A percentile compares a stretch with the other conserved stretches of the same genome.
Conservation (phyloP, 1,140 invertebrate genomes). For the Parasteatoda tepidariorum region DNA sequence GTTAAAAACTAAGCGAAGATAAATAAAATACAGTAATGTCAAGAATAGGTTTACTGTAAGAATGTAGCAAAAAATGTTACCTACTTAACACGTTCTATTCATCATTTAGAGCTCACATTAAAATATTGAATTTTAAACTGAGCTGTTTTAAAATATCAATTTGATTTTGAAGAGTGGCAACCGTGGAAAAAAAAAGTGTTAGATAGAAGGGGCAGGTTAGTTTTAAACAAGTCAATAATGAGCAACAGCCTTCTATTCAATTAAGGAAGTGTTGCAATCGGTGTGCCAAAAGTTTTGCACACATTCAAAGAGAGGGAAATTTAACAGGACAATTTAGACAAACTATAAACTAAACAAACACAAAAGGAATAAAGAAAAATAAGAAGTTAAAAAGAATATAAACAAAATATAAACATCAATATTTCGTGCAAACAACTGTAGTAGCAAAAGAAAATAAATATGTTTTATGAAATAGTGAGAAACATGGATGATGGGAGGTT, state of each 20-base stretch:
- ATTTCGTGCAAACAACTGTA: constrained; percentile 32
- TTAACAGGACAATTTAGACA: constrained; percentile 57
- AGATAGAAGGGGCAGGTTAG: constrained; percentile 12
- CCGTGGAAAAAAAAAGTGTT: constrained; percentile 21
- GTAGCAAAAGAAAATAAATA: neutral
- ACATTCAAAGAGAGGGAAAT: constrained; percentile 10
- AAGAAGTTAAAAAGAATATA: constrained; percentile 20
- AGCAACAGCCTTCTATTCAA: constrained; percentile 58
- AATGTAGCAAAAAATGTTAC: too few relatives aligned
- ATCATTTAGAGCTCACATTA: too few relatives aligned
- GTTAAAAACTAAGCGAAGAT: too few relatives aligned
- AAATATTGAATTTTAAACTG: too few relatives aligned
- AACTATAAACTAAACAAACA: constrained; percentile 46
- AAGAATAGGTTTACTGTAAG: too few relatives aligned
- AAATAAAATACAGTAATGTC: too few relatives aligned
- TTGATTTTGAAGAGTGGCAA: constrained; percentile 58
- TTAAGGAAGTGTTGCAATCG: constrained; percentile 56
- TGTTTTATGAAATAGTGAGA: neutral
- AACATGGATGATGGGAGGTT: neutral
- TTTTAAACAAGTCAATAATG: neutral
- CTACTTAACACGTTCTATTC: too few relatives aligned
- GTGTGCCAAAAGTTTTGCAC: constrained; percentile 19
- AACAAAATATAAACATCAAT: constrained; percentile 6
- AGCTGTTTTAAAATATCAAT: too few relatives aligned
- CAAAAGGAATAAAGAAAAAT: constrained; percentile 16